These are phyloP conservation scores for Oreochromis spilurus DNA, from an alignment of 2,113 vertebrate genomes.

Conservation along the genomic window DNA sequence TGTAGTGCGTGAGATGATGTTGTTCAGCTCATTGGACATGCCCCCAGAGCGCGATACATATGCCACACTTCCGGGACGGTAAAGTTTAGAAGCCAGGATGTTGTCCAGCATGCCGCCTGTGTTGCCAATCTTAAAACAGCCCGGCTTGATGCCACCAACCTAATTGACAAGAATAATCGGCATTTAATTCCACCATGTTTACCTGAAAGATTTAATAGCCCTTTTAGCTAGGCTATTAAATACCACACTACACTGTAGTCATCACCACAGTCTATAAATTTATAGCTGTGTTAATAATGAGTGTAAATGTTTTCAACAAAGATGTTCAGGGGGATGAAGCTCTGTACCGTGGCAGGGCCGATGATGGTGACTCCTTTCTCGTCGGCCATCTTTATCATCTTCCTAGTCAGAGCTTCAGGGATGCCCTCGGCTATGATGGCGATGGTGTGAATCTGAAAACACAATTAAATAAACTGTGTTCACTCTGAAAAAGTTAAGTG, in stretches of 20 bases:
- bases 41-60: constrained; percentile 95
- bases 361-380: constrained; percentile 95
- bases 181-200: not conserved
- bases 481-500: not conserved
- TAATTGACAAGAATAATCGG: constrained; percentile 20
- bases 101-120: constrained; percentile 98
- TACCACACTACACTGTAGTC: not conserved
- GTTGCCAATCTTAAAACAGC: constrained; percentile 98
- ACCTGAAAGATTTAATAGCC: not conserved
- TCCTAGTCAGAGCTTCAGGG: constrained; percentile 90
- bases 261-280: not conserved
- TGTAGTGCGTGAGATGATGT: constrained; percentile 91
- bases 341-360: constrained; percentile 89
- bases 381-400: constrained; percentile 88
- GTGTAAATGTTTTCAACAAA: not conserved
- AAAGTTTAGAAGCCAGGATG: constrained; percentile 94
- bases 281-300: rapidly evolving
- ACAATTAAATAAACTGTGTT: not conserved
- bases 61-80: constrained; percentile 93
- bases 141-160: constrained; percentile 97
- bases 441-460: constrained; percentile 86
- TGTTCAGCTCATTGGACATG: constrained; percentile 99
- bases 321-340: not conserved
- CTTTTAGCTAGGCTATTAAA: not conserved
- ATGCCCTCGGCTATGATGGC: constrained; percentile 97